A percentile compares a stretch with the other conserved stretches of the same genome.
These are phyloP conservation scores for Drosophila kanapiae DNA, from an alignment of 1,140 invertebrate species.

Conservation along the genomic window DNA sequence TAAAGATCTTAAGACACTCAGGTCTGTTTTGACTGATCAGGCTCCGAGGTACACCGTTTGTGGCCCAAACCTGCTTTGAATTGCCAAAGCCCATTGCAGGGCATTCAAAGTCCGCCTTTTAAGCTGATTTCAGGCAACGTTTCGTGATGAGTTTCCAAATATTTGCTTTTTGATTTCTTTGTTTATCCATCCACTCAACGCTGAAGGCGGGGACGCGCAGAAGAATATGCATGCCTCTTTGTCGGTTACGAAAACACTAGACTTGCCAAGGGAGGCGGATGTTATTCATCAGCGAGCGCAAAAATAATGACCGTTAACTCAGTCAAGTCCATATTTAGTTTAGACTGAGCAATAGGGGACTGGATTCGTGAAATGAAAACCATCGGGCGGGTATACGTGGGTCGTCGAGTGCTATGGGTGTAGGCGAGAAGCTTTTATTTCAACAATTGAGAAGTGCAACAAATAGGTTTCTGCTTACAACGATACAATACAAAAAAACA, in stretches of 20 bases:
- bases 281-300: not conserved
- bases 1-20: no score
- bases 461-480: slow-evolving; percentile 40
- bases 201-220: not conserved
- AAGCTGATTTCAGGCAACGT: not conserved
- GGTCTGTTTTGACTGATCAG: no score
- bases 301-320: slow-evolving; percentile 18
- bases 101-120: not conserved
- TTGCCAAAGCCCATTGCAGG: not conserved
- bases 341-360: slow-evolving; percentile 7
- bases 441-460: slow-evolving; percentile 48
- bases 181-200: slow-evolving; percentile 2
- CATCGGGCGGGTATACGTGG: not conserved
- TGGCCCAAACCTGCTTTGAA: no score
- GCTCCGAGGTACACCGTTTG: no score
- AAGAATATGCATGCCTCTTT: not conserved
- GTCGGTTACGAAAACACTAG: not conserved
- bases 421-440: slow-evolving; percentile 49
- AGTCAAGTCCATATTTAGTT: slow-evolving; percentile 2
- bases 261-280: not conserved
- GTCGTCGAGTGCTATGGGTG: slow-evolving; percentile 19
- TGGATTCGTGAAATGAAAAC: slow-evolving; percentile 5
- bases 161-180: not conserved
- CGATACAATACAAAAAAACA: slow-evolving; percentile 33
- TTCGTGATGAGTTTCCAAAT: no score